Conservation (phyloP, 2,888 invertebrate genomes). For the Cerastis leucographa region DNA sequence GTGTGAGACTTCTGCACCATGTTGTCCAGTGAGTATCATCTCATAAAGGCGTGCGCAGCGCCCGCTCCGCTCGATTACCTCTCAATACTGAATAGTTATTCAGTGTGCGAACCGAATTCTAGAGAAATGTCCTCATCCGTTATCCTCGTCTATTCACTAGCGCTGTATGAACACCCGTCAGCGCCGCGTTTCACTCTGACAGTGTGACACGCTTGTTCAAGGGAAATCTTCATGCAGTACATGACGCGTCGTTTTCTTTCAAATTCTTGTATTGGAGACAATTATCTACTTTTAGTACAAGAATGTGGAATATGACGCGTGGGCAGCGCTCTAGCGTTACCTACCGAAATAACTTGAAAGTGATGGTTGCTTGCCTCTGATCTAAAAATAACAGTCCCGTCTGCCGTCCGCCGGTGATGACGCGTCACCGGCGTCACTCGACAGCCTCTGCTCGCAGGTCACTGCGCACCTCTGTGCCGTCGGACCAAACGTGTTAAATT, state of each 20-base stretch:
- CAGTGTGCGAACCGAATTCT: constrained; percentile 25
- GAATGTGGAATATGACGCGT: constrained; percentile 52
- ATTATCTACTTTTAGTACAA: constrained; percentile 44
- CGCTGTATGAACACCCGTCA: constrained; percentile 11
- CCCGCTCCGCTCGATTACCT: constrained; percentile 46
- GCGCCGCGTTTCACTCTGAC: neutral
- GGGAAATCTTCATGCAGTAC: constrained; percentile 18
- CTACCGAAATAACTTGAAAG: constrained; percentile 49
- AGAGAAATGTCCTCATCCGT: constrained; percentile 38
- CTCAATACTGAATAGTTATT: constrained; percentile 50
- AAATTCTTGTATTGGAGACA: constrained; percentile 1
- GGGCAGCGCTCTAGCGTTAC: constrained; percentile 31
- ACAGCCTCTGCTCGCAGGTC: constrained; percentile 21
- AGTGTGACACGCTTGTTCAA: constrained; percentile 34
- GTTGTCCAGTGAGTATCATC: neutral
- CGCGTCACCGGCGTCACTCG: constrained; percentile 16
- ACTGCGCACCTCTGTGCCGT: constrained; percentile 3
- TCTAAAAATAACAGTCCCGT: constrained; percentile 38
- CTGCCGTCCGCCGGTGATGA: constrained; percentile 20
- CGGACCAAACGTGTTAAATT: constrained; percentile 24
- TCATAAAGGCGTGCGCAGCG: neutral
- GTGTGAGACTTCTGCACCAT: constrained; percentile 22
- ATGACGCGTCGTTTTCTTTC: constrained; percentile 22
- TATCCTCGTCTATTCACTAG: constrained; percentile 35
- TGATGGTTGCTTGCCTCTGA: constrained; percentile 28